Conservation (phyloP, 2,888 invertebrate genomes). For the Rhagophthalmus giganteus region DNA sequence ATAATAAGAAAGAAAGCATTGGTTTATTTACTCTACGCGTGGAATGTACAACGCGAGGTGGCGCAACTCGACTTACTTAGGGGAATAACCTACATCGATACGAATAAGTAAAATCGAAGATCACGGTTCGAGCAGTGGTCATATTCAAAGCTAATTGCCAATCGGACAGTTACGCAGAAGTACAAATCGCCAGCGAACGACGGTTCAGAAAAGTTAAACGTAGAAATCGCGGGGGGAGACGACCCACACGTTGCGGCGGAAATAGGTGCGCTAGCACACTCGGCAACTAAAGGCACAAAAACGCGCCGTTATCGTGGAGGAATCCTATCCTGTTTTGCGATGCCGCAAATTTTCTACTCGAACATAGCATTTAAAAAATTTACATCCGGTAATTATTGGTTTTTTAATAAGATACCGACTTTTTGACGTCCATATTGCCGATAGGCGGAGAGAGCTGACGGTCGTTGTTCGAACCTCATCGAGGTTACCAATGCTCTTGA, state of each 20-base stretch:
- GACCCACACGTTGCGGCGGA: constrained; percentile 33
- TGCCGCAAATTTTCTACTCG: constrained; percentile 18
- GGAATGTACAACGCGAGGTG: too few species aligned
- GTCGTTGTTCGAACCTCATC: constrained; percentile 15
- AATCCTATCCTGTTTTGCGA: constrained; percentile 19
- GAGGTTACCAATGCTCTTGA: constrained; percentile 26
- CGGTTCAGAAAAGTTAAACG: too few species aligned
- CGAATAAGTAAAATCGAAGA: too few species aligned
- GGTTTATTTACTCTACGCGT: too few species aligned
- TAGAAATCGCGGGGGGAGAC: constrained; percentile 20
- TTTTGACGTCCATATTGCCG: constrained; percentile 24
- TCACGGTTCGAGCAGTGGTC: too few species aligned
- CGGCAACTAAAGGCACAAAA: constrained; percentile 31
- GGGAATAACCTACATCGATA: too few species aligned
- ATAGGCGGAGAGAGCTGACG: constrained; percentile 23
- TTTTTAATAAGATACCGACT: constrained; percentile 17
- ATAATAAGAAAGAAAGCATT: too few species aligned
- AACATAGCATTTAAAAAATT: constrained; percentile 23
- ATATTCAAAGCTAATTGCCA: too few species aligned
- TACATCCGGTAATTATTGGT: constrained; percentile 9
- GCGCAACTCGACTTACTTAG: too few species aligned
- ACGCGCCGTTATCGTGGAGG: constrained; percentile 12
- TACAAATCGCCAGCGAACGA: too few species aligned
- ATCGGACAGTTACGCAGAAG: too few species aligned
- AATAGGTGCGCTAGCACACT: constrained; percentile 32